A percentile compares a stretch with the other conserved stretches of the same genome.
phyloP scores from a whole-genome alignment of 2,888 invertebrate species.

The Acronicta aceris region DNA sequence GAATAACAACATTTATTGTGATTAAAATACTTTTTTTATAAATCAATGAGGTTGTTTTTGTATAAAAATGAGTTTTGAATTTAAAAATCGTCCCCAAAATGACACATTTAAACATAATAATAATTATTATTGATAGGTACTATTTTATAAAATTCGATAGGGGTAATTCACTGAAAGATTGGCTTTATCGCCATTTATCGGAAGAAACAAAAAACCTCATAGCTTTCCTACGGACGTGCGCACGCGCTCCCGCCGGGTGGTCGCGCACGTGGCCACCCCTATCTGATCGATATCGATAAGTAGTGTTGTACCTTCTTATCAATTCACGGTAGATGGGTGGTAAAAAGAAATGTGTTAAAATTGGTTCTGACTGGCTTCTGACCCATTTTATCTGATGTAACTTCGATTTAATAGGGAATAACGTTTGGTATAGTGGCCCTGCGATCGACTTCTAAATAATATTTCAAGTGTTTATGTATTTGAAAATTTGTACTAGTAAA shows the following conservation, averaged over 20 bases:
- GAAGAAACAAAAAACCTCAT: conserved; percentile 64
- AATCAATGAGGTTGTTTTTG: too few species aligned
- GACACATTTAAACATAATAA: too few species aligned
- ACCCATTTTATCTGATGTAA: conserved; percentile 8
- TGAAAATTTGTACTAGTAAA: too few species aligned
- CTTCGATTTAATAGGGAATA: neutral
- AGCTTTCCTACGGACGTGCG: conserved; percentile 57
- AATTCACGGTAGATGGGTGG: conserved; percentile 35
- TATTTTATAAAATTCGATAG: conserved; percentile 41
- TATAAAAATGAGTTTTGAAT: too few species aligned
- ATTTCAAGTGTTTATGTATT: too few species aligned
- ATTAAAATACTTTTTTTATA: too few species aligned
- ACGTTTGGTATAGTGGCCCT: too few species aligned
- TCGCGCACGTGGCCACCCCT: conserved; percentile 84
- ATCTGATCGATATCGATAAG: conserved; percentile 80
- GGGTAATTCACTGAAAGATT: conserved; percentile 55
- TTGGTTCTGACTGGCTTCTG: conserved; percentile 27
- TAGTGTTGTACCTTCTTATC: conserved; percentile 64
- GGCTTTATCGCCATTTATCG: conserved; percentile 48
- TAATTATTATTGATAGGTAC: conserved; percentile 28
- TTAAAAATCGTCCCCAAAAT: too few species aligned
- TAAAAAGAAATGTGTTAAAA: conserved; percentile 36
- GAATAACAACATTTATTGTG: too few species aligned
- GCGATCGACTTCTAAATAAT: too few species aligned
- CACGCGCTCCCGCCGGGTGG: conserved; percentile 83